phyloP scores from a whole-genome alignment of 2,113 vertebrate species.

The Tretioscincus oriximinensis region DNA sequence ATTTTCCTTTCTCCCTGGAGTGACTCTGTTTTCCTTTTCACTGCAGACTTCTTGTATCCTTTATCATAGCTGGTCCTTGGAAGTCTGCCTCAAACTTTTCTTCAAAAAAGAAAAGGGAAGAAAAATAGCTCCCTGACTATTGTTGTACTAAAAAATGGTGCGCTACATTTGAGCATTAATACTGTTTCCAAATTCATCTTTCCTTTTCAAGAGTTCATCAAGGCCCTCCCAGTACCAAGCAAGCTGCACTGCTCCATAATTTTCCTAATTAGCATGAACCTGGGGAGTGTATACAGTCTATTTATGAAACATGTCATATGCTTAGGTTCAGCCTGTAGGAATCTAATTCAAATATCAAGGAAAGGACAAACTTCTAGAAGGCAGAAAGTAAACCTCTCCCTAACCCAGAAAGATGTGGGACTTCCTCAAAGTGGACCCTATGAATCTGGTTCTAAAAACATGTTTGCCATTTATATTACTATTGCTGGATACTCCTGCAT shows the following conservation, averaged over 20 bases:
- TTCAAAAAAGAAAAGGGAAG: neutral
- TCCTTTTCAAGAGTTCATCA: neutral
- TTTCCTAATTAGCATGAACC: conserved; percentile 1
- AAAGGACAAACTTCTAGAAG: neutral
- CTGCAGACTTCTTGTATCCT: neutral
- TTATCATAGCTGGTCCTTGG: too few species aligned
- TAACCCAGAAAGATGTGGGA: too few species aligned
- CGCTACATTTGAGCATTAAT: neutral
- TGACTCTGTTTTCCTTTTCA: neutral
- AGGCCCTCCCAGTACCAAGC: neutral
- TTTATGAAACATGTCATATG: neutral
- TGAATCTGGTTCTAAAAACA: too few species aligned
- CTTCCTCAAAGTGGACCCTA: too few species aligned
- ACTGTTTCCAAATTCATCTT: neutral
- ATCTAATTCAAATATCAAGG: neutral
- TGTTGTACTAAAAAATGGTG: neutral
- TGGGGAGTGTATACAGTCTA: neutral
- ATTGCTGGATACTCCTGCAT: too few species aligned
- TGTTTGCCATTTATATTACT: too few species aligned
- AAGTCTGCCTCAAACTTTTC: neutral
- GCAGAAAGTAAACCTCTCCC: too few species aligned
- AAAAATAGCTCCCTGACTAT: neutral
- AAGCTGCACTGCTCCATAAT: neutral
- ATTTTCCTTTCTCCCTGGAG: neutral
- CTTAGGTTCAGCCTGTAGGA: neutral